phyloP scores from a whole-genome alignment of 2,888 invertebrate genomes.

The Andricus curvator region DNA sequence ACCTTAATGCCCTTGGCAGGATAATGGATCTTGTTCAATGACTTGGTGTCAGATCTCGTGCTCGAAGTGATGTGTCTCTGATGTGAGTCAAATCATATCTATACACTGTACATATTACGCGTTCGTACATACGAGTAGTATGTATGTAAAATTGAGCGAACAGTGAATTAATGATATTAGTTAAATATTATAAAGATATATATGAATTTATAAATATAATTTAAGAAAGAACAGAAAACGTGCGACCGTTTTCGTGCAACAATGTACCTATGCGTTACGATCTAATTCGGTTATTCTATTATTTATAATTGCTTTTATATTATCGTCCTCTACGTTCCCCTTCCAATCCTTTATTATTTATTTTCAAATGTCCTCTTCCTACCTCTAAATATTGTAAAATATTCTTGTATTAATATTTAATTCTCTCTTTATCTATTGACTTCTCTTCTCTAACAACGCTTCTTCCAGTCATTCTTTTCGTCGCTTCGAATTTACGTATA shows the following conservation, averaged over 20 bases:
- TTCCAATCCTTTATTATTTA: slow-evolving; percentile 47
- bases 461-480: slow-evolving; percentile 3
- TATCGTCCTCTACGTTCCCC: slow-evolving; percentile 57
- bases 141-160: slow-evolving; percentile 51
- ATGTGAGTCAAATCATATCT: slow-evolving; percentile 48
- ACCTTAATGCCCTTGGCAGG: not conserved
- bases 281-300: slow-evolving; percentile 60
- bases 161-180: slow-evolving; percentile 46
- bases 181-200: slow-evolving; percentile 50
- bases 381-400: slow-evolving; percentile 51
- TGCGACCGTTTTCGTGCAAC: slow-evolving; percentile 49
- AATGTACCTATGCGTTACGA: slow-evolving; percentile 53
- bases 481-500: slow-evolving; percentile 5
- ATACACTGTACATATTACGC: slow-evolving; percentile 11
- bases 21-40: not conserved
- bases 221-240: slow-evolving; percentile 44
- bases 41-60: slow-evolving; percentile 59
- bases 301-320: slow-evolving; percentile 65
- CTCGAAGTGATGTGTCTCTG: slow-evolving; percentile 59
- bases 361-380: slow-evolving; percentile 50
- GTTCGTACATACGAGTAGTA: too few species aligned
- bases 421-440: not conserved
- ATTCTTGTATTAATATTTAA: slow-evolving; percentile 37
- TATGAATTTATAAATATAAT: slow-evolving; percentile 55
- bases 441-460: slow-evolving; percentile 4